Base-by-base conservation (phyloP, 1,140 invertebrate species). In the Zelostemma sp. region DNA sequence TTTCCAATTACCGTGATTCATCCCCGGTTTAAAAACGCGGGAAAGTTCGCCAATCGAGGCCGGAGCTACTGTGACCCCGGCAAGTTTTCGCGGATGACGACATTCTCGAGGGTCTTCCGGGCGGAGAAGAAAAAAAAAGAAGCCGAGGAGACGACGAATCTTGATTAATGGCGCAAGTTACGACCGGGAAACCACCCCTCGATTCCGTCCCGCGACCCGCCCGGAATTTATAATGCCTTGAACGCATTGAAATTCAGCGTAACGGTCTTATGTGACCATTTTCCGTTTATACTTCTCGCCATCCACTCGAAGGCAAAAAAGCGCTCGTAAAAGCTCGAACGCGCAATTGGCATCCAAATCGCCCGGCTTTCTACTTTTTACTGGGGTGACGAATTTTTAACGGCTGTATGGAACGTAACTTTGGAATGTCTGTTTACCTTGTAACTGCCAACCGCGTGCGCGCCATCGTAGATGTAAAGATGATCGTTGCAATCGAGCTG, bases 401-500 rank as follows among this genome's bases (percentile, higher is more conserved):
- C n/a, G n/a, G n/a, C n/a, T n/a, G n/a, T n/a, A n/a, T n/a, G n/a
- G n/a, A n/a, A n/a, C n/a, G n/a, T n/a, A n/a, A n/a, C n/a, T n/a
- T 38, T 5, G 12, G 11, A 51, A 18, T 38, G 31, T 35, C 11
- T 1, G 47, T 8, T 58, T 84, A 96, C 95, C 92, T 96, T 95
- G 70, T 92, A 91, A 68, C 89, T 91, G 35, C 93, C 93, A 19
- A 93, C 93, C 21, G 93, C 92, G 77, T 96, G 94, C 9, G 94
- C 94, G 6, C 95, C 95, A 86, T 97, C 95, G 79, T 94, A 97
- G 74, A 97, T 95, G 76, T 91, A 94, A 8, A 97, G 89, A 84
- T 96, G 94, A 85, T 97, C 95, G 78, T 97, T 96, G 87, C 95
- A 97, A 86, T 97, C 95, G 51, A 97, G 88, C 70, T 90, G 88